Percentiles rank a stretch among this genome's conserved stretches.
phyloP scores from a whole-genome alignment of 2,888 invertebrate genomes.

The Parnassius mnemosyne region DNA sequence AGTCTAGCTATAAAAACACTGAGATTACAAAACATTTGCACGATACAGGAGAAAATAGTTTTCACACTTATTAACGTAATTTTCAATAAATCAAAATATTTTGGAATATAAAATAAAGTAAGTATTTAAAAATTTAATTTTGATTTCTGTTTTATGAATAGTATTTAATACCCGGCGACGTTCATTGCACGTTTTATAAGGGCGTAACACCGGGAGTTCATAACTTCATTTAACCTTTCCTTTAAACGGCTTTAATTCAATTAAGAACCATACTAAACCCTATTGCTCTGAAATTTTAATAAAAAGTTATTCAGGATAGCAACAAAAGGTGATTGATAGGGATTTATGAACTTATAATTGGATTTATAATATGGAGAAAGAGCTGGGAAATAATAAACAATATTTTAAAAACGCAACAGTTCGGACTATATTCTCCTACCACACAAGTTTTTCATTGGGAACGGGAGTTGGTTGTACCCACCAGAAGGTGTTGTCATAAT shows the following conservation, averaged over 20 bases:
- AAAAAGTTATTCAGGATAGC: conserved; percentile 7
- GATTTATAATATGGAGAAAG: too few relatives aligned
- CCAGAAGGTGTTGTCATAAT: too few relatives aligned
- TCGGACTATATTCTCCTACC: too few relatives aligned
- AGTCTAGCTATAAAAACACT: too few relatives aligned
- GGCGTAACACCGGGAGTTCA: conserved; percentile 19
- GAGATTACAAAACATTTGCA: too few relatives aligned
- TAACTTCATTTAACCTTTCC: conserved; percentile 23
- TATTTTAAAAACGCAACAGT: too few relatives aligned
- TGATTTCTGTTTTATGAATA: conserved; percentile 12
- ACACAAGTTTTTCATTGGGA: too few relatives aligned
- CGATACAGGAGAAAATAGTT: too few relatives aligned
- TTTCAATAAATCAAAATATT: not conserved
- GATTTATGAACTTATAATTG: not conserved
- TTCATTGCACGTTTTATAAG: conserved; percentile 25
- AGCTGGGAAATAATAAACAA: too few relatives aligned
- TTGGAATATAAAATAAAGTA: not conserved
- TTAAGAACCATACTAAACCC: conserved; percentile 15
- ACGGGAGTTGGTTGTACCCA: too few relatives aligned
- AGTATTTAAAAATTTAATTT: conserved; percentile 4
- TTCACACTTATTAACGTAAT: too few relatives aligned
- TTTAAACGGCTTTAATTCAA: conserved; percentile 22
- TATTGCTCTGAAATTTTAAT: conserved; percentile 11
- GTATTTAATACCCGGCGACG: conserved; percentile 12
- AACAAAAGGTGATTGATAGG: conserved; percentile 11